These are phyloP conservation scores for Drosophila hydei DNA, from an alignment of 1,140 invertebrate genomes.

Conservation along the genomic window DNA sequence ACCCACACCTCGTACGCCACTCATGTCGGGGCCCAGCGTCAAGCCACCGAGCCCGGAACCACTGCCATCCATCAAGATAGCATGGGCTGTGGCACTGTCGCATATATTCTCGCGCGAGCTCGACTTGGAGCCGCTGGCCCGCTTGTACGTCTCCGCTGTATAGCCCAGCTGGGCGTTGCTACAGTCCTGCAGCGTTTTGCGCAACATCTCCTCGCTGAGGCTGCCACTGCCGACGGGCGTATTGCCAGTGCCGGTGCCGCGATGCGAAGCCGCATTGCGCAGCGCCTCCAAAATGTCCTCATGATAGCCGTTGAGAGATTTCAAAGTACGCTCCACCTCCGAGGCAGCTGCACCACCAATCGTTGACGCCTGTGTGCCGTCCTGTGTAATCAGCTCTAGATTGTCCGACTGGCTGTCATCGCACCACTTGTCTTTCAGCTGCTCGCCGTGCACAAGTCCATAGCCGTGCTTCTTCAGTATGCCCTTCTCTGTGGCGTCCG, in stretches of 20 bases:
- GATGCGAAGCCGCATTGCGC: constrained; percentile 90
- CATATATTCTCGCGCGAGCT: constrained; percentile 87
- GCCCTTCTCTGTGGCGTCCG: constrained; percentile 90
- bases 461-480: constrained; percentile 94
- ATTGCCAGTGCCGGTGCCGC: constrained; percentile 85
- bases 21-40: constrained; percentile 63
- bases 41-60: constrained; percentile 53
- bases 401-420: constrained; percentile 90
- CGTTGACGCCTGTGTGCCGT: constrained; percentile 86
- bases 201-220: constrained; percentile 87
- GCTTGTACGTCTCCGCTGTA: constrained; percentile 86
- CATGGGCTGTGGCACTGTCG: constrained; percentile 85
- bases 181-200: constrained; percentile 88
- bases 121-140: constrained; percentile 85
- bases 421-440: constrained; percentile 88
- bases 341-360: constrained; percentile 86
- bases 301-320: constrained; percentile 95
- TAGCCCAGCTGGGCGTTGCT: constrained; percentile 84
- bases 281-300: constrained; percentile 95
- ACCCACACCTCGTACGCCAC: constrained; percentile 39
- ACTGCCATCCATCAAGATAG: constrained; percentile 81
- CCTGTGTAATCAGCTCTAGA: constrained; percentile 88
- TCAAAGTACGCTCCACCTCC: constrained; percentile 92
- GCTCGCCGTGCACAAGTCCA: constrained; percentile 88
- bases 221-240: constrained; percentile 87